Evolutionary conservation across 2,113 vertebrate genomes (phyloP), one percentile per base, ranked within the genome.

Genomic region (Miniopterus natalensis): DNA sequence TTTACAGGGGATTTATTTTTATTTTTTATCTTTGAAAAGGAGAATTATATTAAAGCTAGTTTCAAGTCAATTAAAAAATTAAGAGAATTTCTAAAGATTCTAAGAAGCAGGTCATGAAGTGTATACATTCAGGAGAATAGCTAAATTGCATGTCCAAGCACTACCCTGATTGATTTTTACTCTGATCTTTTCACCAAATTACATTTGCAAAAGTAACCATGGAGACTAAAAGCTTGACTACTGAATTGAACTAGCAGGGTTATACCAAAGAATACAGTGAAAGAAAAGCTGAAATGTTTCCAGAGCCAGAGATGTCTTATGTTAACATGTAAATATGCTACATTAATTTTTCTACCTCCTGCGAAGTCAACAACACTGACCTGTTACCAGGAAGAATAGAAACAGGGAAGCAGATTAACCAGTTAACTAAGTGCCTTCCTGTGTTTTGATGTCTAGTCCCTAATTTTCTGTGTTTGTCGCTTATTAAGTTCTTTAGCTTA

Each of bases 111-210:
- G 47, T 12, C 15, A 36, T 51, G 12, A 65, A 84, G 15, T 65
- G 3, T 45, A 29, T 23, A 36, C 20, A 42, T 85, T 65, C 29
- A 2, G 47, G 25, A 65, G 40, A 91, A 78, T 25, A 71, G 61
- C 55, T 63, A 59, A 91, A 84, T 88, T 88, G 49, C n/a, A 51
- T 27, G 40, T 77, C 81, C 10, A 73, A 66, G 12, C 10, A n/a
- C 70, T 84, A 5, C 31, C 17, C 83, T 84, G 53, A 73, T 73
- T 83, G 87, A 78, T 57, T 96, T 94, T 96, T 78, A 36, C 53
- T 93, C 55, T 87, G 29, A 66, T 96, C 87, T 57, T 90, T 74
- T 84, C 53, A 90, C 42, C 55, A 87, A 65, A 93, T 79, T 91
- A 65, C 3, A 59, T 79, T 59, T 73, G 36, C 17, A 63, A 88